Percentiles rank a stretch among this genome's conserved stretches.
phyloP scores from a whole-genome alignment of 2,797 vertebrate genomes.

The Micrastur ruficollis region DNA sequence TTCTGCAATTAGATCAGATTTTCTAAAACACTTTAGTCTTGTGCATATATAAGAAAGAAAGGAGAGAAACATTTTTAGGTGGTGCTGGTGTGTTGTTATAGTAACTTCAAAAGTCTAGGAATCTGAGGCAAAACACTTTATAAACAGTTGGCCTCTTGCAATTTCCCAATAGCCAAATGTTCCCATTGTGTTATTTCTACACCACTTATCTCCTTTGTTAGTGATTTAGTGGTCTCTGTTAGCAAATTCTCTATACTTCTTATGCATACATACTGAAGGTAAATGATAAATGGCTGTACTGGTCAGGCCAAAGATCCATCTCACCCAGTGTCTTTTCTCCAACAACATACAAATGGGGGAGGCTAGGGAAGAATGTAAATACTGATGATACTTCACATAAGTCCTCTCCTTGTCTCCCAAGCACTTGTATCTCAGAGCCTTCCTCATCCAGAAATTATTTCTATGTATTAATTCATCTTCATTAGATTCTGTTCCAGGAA shows the following conservation, averaged over 20 bases:
- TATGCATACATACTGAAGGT: neutral
- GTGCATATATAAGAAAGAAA: neutral
- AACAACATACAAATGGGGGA: neutral
- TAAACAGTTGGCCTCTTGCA: neutral
- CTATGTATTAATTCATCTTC: neutral
- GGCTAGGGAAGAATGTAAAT: neutral
- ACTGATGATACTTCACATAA: neutral
- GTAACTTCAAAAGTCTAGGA: neutral
- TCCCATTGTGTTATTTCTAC: neutral
- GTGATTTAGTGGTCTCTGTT: neutral
- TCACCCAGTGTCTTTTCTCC: neutral
- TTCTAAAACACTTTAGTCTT: neutral
- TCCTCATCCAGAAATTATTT: neutral
- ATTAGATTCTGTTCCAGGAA: neutral
- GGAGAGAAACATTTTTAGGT: constrained; percentile 16
- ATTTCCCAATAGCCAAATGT: neutral
- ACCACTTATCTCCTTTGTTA: neutral
- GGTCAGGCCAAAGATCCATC: neutral
- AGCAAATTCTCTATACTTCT: neutral
- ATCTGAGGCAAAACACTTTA: neutral
- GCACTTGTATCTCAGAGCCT: neutral
- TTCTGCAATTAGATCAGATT: constrained; percentile 19
- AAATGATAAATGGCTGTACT: neutral
- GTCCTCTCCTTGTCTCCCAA: neutral
- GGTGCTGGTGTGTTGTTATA: constrained; percentile 29